Conservation (phyloP, 2,797 vertebrate species). For the Sparidentex hasta region DNA sequence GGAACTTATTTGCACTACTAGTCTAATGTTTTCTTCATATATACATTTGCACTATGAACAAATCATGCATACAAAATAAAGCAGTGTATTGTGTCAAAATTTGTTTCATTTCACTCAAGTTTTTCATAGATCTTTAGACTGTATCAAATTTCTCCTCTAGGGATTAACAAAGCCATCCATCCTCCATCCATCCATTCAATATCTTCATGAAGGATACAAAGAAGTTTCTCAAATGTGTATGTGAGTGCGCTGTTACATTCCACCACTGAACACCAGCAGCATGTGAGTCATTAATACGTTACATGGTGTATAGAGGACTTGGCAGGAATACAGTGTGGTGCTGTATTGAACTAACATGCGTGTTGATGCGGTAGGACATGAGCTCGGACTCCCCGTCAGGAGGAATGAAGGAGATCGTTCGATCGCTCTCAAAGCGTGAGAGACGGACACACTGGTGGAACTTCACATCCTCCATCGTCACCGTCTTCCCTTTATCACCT, state of each 20-base stretch:
- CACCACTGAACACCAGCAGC: neutral
- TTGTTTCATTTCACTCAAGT: neutral
- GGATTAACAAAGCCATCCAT: neutral
- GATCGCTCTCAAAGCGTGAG: constrained; percentile 93
- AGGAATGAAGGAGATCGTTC: constrained; percentile 96
- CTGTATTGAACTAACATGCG: constrained; percentile 83
- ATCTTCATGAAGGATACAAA: too few relatives aligned
- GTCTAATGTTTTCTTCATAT: neutral
- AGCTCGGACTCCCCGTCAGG: constrained; percentile 95
- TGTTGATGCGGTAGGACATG: constrained; percentile 96
- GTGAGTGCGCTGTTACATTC: too few relatives aligned
- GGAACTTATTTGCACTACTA: neutral
- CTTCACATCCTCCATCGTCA: constrained; percentile 95
- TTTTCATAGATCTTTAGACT: neutral
- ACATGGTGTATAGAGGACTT: neutral
- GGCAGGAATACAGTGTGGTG: neutral
- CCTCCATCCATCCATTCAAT: too few relatives aligned
- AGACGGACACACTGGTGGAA: constrained; percentile 97
- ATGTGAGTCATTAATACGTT: neutral
- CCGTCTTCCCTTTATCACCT: constrained; percentile 94
- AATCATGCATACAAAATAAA: neutral
- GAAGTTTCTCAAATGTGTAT: too few relatives aligned
- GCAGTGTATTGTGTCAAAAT: neutral
- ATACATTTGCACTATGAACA: neutral
- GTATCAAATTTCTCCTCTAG: neutral